Evolutionary conservation across 2,888 invertebrate genomes (phyloP), one percentile per base, ranked within the genome.

Genomic region (Pollenia labialis): DNA sequence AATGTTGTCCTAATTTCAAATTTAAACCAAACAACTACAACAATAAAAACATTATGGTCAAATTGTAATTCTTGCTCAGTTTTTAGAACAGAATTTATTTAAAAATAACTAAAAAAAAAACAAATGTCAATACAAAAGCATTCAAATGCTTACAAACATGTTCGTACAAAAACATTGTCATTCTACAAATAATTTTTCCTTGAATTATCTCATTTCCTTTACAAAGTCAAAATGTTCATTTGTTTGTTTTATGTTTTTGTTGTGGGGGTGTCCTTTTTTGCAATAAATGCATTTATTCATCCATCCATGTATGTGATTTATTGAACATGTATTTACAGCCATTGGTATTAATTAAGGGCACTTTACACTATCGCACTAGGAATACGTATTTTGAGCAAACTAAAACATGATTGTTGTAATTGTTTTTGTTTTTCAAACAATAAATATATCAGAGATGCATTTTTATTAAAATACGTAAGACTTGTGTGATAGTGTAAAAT

Each of bases 121-220:
- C 0, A 4, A 80, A 64, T 44, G 23, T n/a, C 60, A 64, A 64
- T 54, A 66, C 42, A 64, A 44, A 32, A 23, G 40, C 18, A 77
- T 16, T 16, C 32, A 58, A 66, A 46, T 56, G 56, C 46, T 3
- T 11, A 23, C 64, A 64, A 48, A 48, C 23, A 48, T 23, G 18
- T 18, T 18, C 18, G 18, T 1, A 23, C 23, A n/a, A 64, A 11
- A 9, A 60, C n/a, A 71, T 52, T 62, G 44, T 81, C 40, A 54
- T 81, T 62, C 46, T 54, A 23, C 52, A 16, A 56, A 66, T 66
- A 18, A 56, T 50, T 66, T 52, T 69, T 68, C 66, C 81, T 75
- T 82, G 52, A 75, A 82, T 81, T 71, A 80, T 71, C 71, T 80
- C 60, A 71, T 69, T 72, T 72, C 54, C 40, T 62, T 71, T 44